Conservation (phyloP, 2,797 vertebrate genomes). For the Tadarida brasiliensis region DNA sequence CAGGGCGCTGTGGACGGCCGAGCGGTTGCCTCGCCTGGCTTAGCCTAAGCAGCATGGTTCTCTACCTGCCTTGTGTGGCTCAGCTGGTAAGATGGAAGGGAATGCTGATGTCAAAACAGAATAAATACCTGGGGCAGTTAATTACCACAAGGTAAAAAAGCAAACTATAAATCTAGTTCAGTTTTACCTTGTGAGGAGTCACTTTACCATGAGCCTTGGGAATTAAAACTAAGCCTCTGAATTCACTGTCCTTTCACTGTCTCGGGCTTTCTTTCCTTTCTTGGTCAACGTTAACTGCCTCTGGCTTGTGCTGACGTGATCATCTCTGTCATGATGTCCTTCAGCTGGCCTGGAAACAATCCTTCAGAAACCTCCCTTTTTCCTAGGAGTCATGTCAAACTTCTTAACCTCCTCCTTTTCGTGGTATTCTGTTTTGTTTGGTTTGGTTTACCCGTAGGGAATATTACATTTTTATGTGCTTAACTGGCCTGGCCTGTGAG, state of each 20-base stretch:
- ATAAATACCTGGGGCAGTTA: background rate
- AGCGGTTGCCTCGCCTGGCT: background rate
- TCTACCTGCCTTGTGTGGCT: background rate
- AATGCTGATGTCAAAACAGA: background rate
- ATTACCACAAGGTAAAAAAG: background rate
- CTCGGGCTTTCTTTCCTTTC: constrained; percentile 15
- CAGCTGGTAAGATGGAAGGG: background rate
- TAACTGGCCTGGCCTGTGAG: constrained; percentile 54
- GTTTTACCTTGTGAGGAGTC: background rate
- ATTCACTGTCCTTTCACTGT: constrained; percentile 42
- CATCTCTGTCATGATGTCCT: background rate
- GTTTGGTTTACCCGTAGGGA: constrained; percentile 47
- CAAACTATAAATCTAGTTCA: background rate
- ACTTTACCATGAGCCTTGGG: background rate
- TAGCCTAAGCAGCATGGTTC: background rate
- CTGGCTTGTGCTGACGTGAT: background rate
- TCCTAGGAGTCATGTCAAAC: background rate
- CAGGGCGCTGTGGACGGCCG: background rate
- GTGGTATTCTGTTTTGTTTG: constrained; percentile 48
- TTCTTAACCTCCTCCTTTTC: constrained; percentile 39
- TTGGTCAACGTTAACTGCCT: background rate
- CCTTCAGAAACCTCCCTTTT: background rate
- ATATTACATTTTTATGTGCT: constrained; percentile 64
- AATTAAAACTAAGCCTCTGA: constrained; percentile 59
- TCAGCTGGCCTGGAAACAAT: constrained; percentile 30